Percentiles rank a stretch among this genome's conserved stretches.
These are phyloP conservation scores for Odontomachus brunneus DNA, from an alignment of 1,140 invertebrate species.

Conservation along the genomic window DNA sequence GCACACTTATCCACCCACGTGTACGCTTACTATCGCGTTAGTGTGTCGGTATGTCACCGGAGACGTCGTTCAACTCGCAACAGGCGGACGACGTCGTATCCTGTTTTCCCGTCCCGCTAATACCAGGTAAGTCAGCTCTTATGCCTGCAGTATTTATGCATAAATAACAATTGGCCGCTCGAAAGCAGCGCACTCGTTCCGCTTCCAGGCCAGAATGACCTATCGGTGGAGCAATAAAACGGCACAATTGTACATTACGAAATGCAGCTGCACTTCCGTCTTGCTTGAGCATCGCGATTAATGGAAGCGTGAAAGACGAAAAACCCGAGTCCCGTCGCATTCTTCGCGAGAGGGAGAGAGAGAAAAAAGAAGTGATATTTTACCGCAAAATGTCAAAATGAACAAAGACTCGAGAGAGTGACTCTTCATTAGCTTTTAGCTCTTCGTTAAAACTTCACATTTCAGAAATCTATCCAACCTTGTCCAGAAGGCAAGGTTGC, in stretches of 20 bases:
- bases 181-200: constrained; percentile 32
- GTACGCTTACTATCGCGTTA: constrained; percentile 15
- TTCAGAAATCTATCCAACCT: not conserved
- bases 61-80: constrained; percentile 11
- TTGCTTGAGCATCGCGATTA: constrained; percentile 17
- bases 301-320: not conserved
- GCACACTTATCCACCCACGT: constrained; percentile 45
- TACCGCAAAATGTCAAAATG: not conserved
- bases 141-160: constrained; percentile 21
- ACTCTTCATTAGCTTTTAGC: not conserved
- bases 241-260: constrained; percentile 4
- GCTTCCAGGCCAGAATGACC: constrained; percentile 20
- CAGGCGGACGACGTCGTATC: not conserved
- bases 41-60: constrained; percentile 27
- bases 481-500: not conserved
- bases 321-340: not conserved
- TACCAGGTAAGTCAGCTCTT: constrained; percentile 27
- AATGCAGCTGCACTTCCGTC: constrained; percentile 12
- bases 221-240: constrained; percentile 26
- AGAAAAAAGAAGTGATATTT: too few relatives aligned
- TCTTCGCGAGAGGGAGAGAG: not conserved
- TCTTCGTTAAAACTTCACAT: not conserved
- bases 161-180: constrained; percentile 13
- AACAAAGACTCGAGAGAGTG: not conserved
- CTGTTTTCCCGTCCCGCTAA: constrained; percentile 21